Evolutionary conservation across 2,888 invertebrate species (phyloP).

Genomic region (Syrphus vitripennis): DNA sequence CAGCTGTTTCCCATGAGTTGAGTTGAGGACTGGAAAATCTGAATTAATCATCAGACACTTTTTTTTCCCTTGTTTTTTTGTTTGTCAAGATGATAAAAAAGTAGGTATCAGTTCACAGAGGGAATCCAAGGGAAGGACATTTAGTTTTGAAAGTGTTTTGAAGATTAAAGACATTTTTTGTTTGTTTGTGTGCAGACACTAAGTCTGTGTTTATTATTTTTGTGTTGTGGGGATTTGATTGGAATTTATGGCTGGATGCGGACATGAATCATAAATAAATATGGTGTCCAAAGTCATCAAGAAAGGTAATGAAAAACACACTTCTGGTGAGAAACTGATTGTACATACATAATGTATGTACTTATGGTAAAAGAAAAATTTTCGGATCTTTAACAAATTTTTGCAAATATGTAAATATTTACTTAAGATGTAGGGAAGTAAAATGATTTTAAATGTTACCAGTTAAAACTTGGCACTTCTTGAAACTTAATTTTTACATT

Average conservation of each 20-base stretch:
- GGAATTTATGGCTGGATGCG: neutral
- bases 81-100: neutral
- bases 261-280: neutral
- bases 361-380: too few relatives aligned
- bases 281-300: neutral
- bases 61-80: neutral
- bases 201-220: neutral
- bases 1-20: slow-evolving; percentile 50
- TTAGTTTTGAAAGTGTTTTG: slow-evolving; percentile 4
- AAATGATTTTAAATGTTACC: too few relatives aligned
- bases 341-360: neutral
- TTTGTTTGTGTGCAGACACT: neutral
- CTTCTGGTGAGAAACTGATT: neutral
- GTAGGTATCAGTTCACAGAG: neutral
- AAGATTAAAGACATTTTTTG: neutral
- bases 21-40: neutral
- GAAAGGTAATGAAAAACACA: neutral
- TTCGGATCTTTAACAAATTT: too few relatives aligned
- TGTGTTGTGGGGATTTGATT: neutral
- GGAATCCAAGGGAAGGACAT: slow-evolving; percentile 1
- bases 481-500: too few relatives aligned
- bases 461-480: too few relatives aligned
- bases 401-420: too few relatives aligned
- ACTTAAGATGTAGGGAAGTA: too few relatives aligned
- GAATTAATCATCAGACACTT: slow-evolving; percentile 40